Percentiles rank a stretch among this genome's conserved stretches.
Conservation (phyloP, 2,888 invertebrate species). For the Chaetogeoica ovagalla region DNA sequence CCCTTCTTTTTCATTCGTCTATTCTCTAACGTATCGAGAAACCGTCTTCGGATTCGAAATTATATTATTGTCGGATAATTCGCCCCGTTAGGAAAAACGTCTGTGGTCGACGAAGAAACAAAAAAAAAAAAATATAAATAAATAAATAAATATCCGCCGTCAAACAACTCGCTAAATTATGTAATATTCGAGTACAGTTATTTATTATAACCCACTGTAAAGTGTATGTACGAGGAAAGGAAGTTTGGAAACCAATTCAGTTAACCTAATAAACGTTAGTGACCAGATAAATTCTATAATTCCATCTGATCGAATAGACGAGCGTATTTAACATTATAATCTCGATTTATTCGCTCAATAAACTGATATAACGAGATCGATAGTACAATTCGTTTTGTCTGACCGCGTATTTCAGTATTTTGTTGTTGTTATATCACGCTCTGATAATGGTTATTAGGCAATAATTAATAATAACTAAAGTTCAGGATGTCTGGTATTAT, state of each 20-base stretch:
- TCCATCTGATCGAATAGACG: neutral
- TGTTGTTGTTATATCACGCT: neutral
- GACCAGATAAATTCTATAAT: neutral
- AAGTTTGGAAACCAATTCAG: no score
- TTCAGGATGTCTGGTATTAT: neutral
- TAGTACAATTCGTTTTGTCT: neutral
- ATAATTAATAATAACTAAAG: neutral
- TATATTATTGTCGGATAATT: neutral
- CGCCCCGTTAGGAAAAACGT: neutral
- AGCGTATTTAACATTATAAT: neutral
- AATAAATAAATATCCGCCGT: no score
- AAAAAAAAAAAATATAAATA: neutral
- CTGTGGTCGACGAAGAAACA: neutral
- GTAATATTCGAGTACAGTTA: no score
- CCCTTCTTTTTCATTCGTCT: conserved; percentile 24
- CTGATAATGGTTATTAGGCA: neutral
- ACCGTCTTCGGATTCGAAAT: conserved; percentile 1
- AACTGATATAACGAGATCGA: neutral
- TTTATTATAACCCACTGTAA: neutral
- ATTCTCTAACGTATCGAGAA: neutral
- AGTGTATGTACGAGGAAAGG: no score
- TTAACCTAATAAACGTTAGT: neutral
- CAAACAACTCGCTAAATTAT: no score
- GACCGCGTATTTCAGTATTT: neutral
- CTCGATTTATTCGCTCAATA: neutral